Base-by-base conservation (phyloP, 92 coral and sea anemone genomes). In the Hydrozoanthus gracilis region DNA sequence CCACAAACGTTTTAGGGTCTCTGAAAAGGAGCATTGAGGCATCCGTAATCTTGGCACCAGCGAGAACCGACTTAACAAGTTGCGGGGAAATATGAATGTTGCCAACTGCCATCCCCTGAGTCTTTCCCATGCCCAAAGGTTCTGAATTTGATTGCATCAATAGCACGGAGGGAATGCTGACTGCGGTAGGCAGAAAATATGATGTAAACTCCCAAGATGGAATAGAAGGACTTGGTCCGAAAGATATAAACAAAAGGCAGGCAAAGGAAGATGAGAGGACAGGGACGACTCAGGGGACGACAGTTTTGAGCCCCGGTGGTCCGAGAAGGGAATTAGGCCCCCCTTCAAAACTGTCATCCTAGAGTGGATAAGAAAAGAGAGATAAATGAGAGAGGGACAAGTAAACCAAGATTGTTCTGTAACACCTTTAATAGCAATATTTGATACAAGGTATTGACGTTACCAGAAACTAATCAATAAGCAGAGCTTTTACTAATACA, bases 291-390 rank as follows among this genome's bases (percentile, higher is more conserved):
- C n/a, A n/a, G n/a, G n/a, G n/a, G n/a, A n/a, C n/a, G n/a, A n/a
- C n/a, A 8, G 60, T 20, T 4, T 76, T 18, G 51, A 46, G 71
- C 71, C 58, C 82, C 82, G 44, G 82, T 76, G 46, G 51, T 49
- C 55, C 82, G 82, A 76, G 61, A 76, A 6, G 82, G 62, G 46
- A 10, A 44, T 76, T 12, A 17, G 39, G 18, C 18, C 46, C 82
- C 82, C 64, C n/a, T 76, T 76, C 58, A 76, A 76, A 76, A 76
- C 82, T 76, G 82, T 47, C 82, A 76, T 76, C 82, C 82, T 16
- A 76, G 54, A 48, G 82, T 56, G 20, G 18, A 2, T 58, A n/a
- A 48, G 0, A 48, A 3, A 35, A 13, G 62, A 56, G 13, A 27
- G 39, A 27, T 16, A 56, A 27, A 27, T 27, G 39, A 27, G 39